Conservation (phyloP, 2,797 vertebrate species). For the Aeoliscus strigatus region DNA sequence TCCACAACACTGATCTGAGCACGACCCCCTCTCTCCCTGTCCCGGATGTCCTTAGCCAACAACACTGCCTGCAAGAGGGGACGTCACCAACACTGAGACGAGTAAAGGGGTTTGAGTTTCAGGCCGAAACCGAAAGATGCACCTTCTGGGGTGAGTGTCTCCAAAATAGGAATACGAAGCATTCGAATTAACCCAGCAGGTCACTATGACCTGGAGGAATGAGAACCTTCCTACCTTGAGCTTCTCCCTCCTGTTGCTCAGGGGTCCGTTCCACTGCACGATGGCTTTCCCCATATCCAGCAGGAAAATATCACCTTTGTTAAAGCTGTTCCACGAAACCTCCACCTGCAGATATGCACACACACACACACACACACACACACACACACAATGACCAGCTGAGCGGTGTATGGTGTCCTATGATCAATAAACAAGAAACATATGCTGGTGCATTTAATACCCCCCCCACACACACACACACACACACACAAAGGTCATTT, state of each 20-base stretch:
- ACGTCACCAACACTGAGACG: background rate
- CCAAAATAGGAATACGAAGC: no score
- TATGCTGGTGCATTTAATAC: no score
- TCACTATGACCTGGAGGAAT: no score
- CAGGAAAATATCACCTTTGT: conserved; percentile 86
- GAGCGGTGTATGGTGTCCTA: no score
- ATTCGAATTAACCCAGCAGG: no score
- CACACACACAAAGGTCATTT: conserved; percentile 1
- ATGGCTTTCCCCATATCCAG: conserved; percentile 87
- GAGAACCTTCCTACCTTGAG: conserved; percentile 84
- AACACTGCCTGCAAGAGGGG: conserved; percentile 61
- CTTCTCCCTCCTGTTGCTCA: conserved; percentile 84
- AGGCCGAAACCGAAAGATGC: no score
- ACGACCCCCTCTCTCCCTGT: conserved; percentile 82
- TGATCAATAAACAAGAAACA: no score
- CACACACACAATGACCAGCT: no score
- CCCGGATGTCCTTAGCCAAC: conserved; percentile 85
- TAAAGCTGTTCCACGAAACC: conserved; percentile 87
- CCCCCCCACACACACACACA: no score
- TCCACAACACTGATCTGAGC: conserved; percentile 82
- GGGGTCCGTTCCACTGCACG: conserved; percentile 89
- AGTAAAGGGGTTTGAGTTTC: no score
- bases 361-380: background rate
- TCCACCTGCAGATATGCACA: conserved; percentile 70
- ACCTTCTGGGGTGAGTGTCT: no score